Conservation (phyloP, 2,113 vertebrate genomes). For the Eulacestoma nigropectus region DNA sequence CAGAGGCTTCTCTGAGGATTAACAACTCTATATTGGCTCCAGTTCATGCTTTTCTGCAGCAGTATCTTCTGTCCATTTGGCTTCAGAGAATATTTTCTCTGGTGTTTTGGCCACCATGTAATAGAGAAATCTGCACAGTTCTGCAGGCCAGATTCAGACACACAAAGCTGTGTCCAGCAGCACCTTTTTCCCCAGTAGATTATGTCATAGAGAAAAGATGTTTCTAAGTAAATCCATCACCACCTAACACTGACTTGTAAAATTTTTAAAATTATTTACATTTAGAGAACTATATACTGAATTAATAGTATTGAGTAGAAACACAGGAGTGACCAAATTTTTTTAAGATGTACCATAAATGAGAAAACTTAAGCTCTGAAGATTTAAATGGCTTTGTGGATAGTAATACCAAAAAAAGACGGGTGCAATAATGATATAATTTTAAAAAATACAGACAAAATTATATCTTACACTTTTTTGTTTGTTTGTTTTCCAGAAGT, state of each 20-base stretch:
- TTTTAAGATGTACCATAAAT: neutral
- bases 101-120: neutral
- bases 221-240: neutral
- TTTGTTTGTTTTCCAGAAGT: neutral
- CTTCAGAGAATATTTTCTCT: neutral
- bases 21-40: neutral
- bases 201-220: neutral
- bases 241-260: neutral
- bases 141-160: neutral
- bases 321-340: neutral
- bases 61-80: constrained; percentile 11
- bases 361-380: neutral
- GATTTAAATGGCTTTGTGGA: neutral
- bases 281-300: neutral
- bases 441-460: neutral
- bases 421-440: neutral
- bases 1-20: constrained; percentile 8
- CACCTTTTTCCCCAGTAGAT: neutral
- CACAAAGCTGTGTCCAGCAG: neutral
- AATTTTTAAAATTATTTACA: neutral
- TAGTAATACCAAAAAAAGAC: neutral
- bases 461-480: neutral
- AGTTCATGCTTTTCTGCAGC: neutral
- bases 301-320: neutral
- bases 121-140: neutral